These are phyloP conservation scores for Periophthalmus modestus DNA, from an alignment of 2,113 vertebrate species.

Conservation along the genomic window DNA sequence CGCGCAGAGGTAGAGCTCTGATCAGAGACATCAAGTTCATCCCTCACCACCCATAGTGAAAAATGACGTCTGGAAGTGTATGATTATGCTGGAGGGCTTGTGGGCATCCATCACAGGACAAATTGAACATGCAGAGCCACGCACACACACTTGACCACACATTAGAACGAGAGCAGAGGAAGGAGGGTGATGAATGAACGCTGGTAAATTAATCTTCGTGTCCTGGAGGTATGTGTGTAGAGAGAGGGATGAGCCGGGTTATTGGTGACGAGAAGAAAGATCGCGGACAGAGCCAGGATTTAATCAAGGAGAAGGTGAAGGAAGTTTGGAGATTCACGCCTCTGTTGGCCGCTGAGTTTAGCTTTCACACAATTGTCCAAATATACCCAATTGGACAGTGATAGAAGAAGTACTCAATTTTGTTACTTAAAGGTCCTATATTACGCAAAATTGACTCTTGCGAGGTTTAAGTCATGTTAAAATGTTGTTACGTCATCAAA, in stretches of 20 bases:
- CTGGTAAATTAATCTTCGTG: slow-evolving; percentile 67
- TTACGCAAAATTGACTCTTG: no score
- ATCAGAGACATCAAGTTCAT: slow-evolving; percentile 65
- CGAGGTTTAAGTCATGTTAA: no score
- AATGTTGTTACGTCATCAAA: no score
- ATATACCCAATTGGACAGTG: background rate
- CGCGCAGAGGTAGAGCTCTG: slow-evolving; percentile 51
- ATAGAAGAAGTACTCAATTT: no score
- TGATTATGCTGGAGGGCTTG: slow-evolving; percentile 71
- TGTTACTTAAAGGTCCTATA: no score
- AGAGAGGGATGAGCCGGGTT: slow-evolving; percentile 48
- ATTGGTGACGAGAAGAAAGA: slow-evolving; percentile 53
- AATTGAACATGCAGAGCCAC: slow-evolving; percentile 29
- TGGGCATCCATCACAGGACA: slow-evolving; percentile 61
- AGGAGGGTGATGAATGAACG: slow-evolving; percentile 71
- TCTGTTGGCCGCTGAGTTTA: background rate
- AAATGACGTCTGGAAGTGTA: slow-evolving; percentile 74
- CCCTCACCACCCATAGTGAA: slow-evolving; percentile 69
- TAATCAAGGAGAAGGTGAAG: slow-evolving; percentile 56
- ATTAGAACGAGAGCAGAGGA: slow-evolving; percentile 54
- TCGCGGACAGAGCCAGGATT: slow-evolving; percentile 55
- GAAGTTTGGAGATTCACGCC: slow-evolving; percentile 16
- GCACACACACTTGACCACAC: slow-evolving; percentile 36
- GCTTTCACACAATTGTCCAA: background rate
- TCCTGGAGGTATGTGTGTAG: slow-evolving; percentile 28